Evolutionary conservation across 2,113 vertebrate species (phyloP).

Genomic region (Phalacrocorax pelagicus): DNA sequence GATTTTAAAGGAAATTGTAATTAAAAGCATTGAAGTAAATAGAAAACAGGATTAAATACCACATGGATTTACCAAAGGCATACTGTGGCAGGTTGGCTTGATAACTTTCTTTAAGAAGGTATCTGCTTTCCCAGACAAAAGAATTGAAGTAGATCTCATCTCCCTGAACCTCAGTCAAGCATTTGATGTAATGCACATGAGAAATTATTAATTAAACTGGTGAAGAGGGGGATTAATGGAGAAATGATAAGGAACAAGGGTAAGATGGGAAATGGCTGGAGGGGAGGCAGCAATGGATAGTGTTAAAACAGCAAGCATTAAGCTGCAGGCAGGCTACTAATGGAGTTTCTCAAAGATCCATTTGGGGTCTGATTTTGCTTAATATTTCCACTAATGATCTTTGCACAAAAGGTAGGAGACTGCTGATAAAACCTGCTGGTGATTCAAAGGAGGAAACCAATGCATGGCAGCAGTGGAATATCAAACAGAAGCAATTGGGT

Average conservation of each 20-base stretch:
- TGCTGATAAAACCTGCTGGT: conserved; percentile 31
- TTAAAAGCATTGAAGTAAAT: conserved; percentile 36
- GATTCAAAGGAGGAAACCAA: conserved; percentile 3
- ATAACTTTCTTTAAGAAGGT: background rate
- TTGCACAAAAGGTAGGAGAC: conserved; percentile 43
- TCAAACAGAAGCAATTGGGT: background rate
- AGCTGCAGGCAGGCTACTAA: conserved; percentile 59
- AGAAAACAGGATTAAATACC: conserved; percentile 18
- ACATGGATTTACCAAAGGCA: conserved; percentile 2
- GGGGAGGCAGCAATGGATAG: conserved; percentile 37
- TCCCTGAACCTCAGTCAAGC: conserved; percentile 20
- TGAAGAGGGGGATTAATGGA: conserved; percentile 56
- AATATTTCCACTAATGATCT: conserved; percentile 61
- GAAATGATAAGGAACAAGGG: conserved; percentile 41
- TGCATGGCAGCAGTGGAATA: background rate
- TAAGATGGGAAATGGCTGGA: conserved; percentile 50
- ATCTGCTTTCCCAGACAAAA: conserved; percentile 43
- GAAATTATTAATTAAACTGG: conserved; percentile 66
- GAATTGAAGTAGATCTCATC: conserved; percentile 51
- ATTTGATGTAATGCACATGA: conserved; percentile 54
- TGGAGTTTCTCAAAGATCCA: conserved; percentile 56
- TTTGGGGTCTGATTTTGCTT: conserved; percentile 53
- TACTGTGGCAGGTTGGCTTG: background rate
- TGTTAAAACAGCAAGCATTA: conserved; percentile 14
- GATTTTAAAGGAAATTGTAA: conserved; percentile 17